Evolutionary conservation across 2,888 invertebrate species (phyloP).

Genomic region (Orgyia antiqua): DNA sequence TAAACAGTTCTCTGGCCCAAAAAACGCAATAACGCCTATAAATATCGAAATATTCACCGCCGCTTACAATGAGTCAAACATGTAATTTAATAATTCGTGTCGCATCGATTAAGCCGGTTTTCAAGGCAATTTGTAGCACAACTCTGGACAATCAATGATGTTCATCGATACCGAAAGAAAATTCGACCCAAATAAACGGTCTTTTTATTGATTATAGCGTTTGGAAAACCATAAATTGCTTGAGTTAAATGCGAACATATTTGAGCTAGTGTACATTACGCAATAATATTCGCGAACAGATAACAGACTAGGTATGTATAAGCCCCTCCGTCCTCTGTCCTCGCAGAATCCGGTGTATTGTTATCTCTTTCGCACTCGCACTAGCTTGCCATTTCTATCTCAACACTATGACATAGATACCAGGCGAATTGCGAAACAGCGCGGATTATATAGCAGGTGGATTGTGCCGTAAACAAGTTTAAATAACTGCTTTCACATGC

Average conservation of each 20-base stretch:
- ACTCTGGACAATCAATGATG: conserved; percentile 27
- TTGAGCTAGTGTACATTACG: conserved; percentile 66
- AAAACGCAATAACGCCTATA: conserved; percentile 23
- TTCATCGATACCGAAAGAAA: conserved; percentile 24
- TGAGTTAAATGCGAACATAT: conserved; percentile 52
- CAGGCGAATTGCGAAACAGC: conserved; percentile 70
- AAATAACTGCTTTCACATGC: conserved; percentile 73
- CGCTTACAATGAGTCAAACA: conserved; percentile 53
- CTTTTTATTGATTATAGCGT: conserved; percentile 11
- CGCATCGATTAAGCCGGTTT: conserved; percentile 43
- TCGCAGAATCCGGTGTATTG: conserved; percentile 60
- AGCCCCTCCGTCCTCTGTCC: conserved; percentile 63
- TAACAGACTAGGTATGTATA: conserved; percentile 58
- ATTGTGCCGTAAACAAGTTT: conserved; percentile 73
- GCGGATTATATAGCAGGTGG: conserved; percentile 78
- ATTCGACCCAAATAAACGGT: conserved; percentile 22
- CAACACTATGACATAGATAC: conserved; percentile 71
- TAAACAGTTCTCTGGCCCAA: conserved; percentile 19
- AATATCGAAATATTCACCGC: conserved; percentile 42
- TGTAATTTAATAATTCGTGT: conserved; percentile 49
- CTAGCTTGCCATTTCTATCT: conserved; percentile 28
- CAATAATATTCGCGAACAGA: conserved; percentile 75
- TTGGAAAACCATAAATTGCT: conserved; percentile 28
- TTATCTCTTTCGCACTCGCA: conserved; percentile 42
- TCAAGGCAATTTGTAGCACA: conserved; percentile 34